phyloP scores from a whole-genome alignment of 1,140 invertebrate species.

The Lerema accius region DNA sequence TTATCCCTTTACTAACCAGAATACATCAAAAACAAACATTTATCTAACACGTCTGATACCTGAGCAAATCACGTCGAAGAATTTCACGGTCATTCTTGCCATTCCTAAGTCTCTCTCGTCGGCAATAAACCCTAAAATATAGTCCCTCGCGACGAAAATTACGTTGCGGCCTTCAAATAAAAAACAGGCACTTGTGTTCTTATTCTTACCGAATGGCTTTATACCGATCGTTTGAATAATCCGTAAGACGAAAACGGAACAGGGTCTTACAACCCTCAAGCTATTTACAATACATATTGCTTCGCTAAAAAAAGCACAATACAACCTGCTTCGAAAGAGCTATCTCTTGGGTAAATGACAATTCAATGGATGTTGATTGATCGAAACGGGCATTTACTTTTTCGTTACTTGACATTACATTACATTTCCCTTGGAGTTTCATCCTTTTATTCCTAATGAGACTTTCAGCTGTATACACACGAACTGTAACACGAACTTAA shows the following conservation, averaged over 20 bases:
- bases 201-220: background rate
- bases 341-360: background rate
- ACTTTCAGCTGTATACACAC: too few relatives aligned
- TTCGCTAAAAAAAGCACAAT: background rate
- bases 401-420: background rate
- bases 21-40: too few relatives aligned
- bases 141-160: too few relatives aligned
- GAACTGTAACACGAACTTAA: too few relatives aligned
- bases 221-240: background rate
- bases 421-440: background rate
- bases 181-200: background rate
- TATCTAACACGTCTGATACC: too few relatives aligned
- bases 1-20: too few relatives aligned
- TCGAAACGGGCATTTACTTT: background rate
- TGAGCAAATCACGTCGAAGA: too few relatives aligned
- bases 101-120: too few relatives aligned
- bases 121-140: too few relatives aligned
- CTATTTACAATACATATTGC: background rate
- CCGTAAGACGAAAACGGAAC: background rate
- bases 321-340: background rate
- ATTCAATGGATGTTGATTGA: background rate
- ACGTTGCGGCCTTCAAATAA: too few relatives aligned
- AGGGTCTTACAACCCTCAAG: background rate
- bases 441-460: background rate
- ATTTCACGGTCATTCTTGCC: too few relatives aligned